Base-by-base conservation (phyloP, 2,797 vertebrate species). In the Silurus aristotelis region DNA sequence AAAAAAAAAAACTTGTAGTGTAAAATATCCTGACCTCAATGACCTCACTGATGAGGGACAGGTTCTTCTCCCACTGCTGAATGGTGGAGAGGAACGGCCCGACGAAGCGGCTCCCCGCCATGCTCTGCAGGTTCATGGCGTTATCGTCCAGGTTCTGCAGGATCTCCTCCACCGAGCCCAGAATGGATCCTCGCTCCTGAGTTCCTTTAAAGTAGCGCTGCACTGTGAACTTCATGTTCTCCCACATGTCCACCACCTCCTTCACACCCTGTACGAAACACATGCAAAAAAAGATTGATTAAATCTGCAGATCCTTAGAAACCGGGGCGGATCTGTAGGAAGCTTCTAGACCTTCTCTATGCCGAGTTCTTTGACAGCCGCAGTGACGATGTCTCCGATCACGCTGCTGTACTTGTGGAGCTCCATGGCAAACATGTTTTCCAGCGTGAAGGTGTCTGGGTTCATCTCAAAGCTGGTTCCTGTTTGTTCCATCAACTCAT, bases 361-460 rank as follows among this genome's bases (percentile, higher is more conserved):
- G 87, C 94, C 93, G 12, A 99, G 96, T 89, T 99, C 98, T 91
- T 99, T 99, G 84, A 97, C 91, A 66, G 98, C 98, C 0, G 95
- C 94, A 0, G 94, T 95, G 12, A 99, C 97, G 10, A 98, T 98
- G n/a, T 97, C 96, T 10, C 93, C 92, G 67, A 99, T 97, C 25
- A 97, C 94, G 0, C 93, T 92, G 0, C 90, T 87, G 68, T 99
- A 90, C 81, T 92, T 97, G 92, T 99, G 94, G 61, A 99, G 94
- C 75, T 99, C 97, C 97, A 99, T 99, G 19, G 97, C 93, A 70
- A 99, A 99, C 97, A 99, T 98, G 88, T 98, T 98, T 88, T 98
- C 96, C 92, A 99, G 92, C 17, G 98, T 99, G 91, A 99, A 98
- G 6, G 93, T 97, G 20, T 95, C 95, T 0, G 94, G 91, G 72